Percentiles rank a stretch among this genome's conserved stretches.
Conservation (phyloP, 2,888 invertebrate genomes). For the Idaea aversata region DNA sequence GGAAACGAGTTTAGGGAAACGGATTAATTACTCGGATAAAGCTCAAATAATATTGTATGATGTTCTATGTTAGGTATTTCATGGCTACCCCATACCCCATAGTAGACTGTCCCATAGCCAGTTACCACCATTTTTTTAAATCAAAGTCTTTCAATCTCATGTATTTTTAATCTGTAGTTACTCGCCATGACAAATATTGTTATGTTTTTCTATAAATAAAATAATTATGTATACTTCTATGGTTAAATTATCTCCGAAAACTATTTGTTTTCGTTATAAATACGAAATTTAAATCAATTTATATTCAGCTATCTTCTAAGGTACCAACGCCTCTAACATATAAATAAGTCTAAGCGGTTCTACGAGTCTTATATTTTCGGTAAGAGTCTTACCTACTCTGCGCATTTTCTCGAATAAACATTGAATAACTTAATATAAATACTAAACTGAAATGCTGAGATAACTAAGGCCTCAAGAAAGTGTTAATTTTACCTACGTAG, state of each 20-base stretch:
- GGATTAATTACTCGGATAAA: no score
- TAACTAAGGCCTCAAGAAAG: no score
- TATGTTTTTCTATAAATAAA: not conserved
- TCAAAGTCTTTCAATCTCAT: no score
- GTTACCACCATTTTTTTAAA: no score
- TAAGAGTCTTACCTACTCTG: not conserved
- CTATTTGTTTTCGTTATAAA: not conserved
- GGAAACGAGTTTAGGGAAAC: no score
- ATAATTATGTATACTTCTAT: not conserved
- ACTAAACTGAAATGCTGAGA: not conserved
- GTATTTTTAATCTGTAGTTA: no score
- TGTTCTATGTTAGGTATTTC: no score
- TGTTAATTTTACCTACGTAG: no score
- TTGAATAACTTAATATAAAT: not conserved
- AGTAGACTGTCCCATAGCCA: no score
- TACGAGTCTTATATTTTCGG: not conserved
- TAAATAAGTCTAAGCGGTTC: not conserved
- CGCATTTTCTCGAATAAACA: slow-evolving; percentile 1
- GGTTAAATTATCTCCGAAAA: not conserved
- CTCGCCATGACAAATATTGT: not conserved
- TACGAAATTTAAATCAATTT: not conserved
- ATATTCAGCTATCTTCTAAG: not conserved
- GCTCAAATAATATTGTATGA: no score
- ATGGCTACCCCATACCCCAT: no score
- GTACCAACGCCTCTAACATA: not conserved